These are phyloP conservation scores for Xanthostigma xanthostigma DNA, from an alignment of 2,888 invertebrate genomes.

Conservation along the genomic window DNA sequence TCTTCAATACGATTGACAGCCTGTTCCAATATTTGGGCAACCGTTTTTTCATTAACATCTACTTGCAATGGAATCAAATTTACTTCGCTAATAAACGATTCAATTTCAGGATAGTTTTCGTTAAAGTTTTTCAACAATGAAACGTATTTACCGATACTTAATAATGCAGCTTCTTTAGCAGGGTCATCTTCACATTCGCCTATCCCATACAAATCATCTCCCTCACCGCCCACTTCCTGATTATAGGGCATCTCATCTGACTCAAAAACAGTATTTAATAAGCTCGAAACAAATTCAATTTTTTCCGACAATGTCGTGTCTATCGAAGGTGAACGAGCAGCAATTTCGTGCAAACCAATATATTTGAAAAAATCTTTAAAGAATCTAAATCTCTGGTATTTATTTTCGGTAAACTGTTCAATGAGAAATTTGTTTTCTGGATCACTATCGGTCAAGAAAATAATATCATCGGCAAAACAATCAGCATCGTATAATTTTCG, in stretches of 20 bases:
- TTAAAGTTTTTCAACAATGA: conserved; percentile 14
- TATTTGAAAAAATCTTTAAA: conserved; percentile 20
- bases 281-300: not conserved
- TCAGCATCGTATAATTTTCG: conserved; percentile 28
- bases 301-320: conserved; percentile 7
- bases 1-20: conserved; percentile 20
- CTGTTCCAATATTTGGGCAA: conserved; percentile 19
- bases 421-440: conserved; percentile 27
- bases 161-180: not conserved
- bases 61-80: conserved; percentile 17
- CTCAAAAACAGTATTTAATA: not conserved
- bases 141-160: not conserved
- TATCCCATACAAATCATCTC: not conserved
- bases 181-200: not conserved
- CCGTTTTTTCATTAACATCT: conserved; percentile 18
- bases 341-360: conserved; percentile 19
- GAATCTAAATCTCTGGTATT: conserved; percentile 17
- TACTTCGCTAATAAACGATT: conserved; percentile 15
- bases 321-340: conserved; percentile 16
- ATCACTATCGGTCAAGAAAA: conserved; percentile 36
- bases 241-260: not conserved
- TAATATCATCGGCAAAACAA: conserved; percentile 36
- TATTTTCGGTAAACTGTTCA: conserved; percentile 16
- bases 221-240: not conserved
- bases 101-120: conserved; percentile 16